phyloP scores from a whole-genome alignment of 2,888 invertebrate genomes.

The Sminthurinus aureus region DNA sequence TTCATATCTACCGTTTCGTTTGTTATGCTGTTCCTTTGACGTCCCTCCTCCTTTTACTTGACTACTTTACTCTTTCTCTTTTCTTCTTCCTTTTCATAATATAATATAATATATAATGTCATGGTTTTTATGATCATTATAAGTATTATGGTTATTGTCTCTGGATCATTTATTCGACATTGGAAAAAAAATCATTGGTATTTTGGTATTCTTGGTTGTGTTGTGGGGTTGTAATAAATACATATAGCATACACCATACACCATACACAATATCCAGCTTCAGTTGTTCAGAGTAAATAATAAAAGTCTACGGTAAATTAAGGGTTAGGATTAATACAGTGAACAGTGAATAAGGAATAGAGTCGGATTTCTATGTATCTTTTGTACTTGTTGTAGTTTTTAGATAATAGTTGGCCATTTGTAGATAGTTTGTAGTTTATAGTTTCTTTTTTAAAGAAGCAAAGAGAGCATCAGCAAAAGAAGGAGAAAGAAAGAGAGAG shows the following conservation, averaged over 20 bases:
- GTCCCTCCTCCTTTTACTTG: not conserved
- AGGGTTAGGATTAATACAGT: constrained; percentile 3
- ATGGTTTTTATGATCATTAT: not conserved
- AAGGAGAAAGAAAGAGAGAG: not conserved
- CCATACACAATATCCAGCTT: not conserved
- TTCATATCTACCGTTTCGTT: not conserved
- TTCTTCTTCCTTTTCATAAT: too few species aligned
- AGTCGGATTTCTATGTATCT: not conserved
- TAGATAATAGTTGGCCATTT: not conserved
- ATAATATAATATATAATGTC: not conserved
- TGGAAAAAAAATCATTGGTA: not conserved
- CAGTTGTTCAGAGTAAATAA: not conserved
- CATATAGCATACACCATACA: too few species aligned
- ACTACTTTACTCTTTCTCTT: not conserved
- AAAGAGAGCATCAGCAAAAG: too few species aligned
- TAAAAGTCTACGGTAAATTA: constrained; percentile 10
- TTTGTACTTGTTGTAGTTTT: not conserved
- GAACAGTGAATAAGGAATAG: not conserved
- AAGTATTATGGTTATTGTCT: not conserved
- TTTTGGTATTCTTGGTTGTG: not conserved
- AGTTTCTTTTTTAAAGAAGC: not conserved
- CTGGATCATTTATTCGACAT: not conserved
- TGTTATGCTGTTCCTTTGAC: not conserved
- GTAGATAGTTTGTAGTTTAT: not conserved
- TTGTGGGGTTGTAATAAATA: too few species aligned